Base-by-base conservation (phyloP, 2,797 vertebrate genomes). In the Pagetopsis macropterus region DNA sequence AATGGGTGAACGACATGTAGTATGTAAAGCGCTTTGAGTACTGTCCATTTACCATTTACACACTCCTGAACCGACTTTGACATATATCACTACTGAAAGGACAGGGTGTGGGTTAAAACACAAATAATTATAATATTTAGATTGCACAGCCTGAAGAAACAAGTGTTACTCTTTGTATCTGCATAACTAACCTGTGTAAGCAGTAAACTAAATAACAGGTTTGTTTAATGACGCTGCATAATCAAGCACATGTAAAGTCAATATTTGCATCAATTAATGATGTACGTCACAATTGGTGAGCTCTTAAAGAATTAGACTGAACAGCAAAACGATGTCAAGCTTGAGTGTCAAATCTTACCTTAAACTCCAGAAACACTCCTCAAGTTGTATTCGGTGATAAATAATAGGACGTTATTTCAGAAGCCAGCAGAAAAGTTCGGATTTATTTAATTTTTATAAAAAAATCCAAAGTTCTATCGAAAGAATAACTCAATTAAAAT, bases 311-410 rank as follows among this genome's bases (percentile, higher is more conserved):
- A 57, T 31, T 0, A 17, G 21, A 3, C 9, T 16, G 17, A 41
- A 69, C 15, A 41, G 37, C 3, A 37, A 65, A 9, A 44, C 2
- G 1, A 21, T 37, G 52, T 54, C 41, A 37, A 51, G n/a, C 5
- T 10, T n/a, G 27, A 15, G 16, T 31, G 37, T 61, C 13, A 50
- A 51, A 56, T 46, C 84, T 91, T 85, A 90, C 88, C 91, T 86
- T 75, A 13, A 57, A 75, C 65, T 78, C 40, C 68, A 27, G 43
- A 63, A 65, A 61, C 48, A 44, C 70, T 49, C 48, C 14, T 66
- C 45, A 66, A 74, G 60, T 75, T 83, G 55, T 9, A 16, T 19
- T 23, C 48, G 40, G 6, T 5, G 65, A 4, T 2, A 69, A 73
- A 72, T 49, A 15, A 60, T 3, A 6, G 58, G 1, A 1, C 5